Evolutionary conservation across 2,888 invertebrate species (phyloP).

Genomic region (Drosophila borealis): DNA sequence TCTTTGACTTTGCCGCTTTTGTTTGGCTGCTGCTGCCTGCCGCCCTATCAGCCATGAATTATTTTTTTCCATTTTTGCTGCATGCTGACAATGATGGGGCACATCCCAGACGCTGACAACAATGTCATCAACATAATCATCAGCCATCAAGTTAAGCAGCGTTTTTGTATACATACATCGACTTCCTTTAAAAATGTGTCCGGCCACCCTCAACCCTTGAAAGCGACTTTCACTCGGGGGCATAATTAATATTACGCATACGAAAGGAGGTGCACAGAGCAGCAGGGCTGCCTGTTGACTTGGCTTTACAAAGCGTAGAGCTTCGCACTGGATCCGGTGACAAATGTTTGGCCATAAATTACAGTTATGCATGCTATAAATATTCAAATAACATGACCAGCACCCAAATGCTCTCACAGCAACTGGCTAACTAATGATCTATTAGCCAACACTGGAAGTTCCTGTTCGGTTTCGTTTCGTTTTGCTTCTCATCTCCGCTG

Average conservation of each 20-base stretch:
- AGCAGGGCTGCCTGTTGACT: constrained; percentile 11
- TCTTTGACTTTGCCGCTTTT: constrained; percentile 74
- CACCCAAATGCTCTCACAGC: constrained; percentile 56
- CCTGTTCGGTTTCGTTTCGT: constrained; percentile 25
- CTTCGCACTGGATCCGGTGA: constrained; percentile 55
- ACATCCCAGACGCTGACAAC: constrained; percentile 54
- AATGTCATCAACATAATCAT: constrained; percentile 78
- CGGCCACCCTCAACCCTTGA: constrained; percentile 3
- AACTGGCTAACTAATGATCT: constrained; percentile 79
- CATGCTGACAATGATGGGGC: constrained; percentile 56
- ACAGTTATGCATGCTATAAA: constrained; percentile 82
- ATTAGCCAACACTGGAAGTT: constrained; percentile 59
- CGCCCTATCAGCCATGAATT: constrained; percentile 63
- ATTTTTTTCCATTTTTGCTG: constrained; percentile 58
- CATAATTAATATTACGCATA: constrained; percentile 69
- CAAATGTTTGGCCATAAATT: constrained; percentile 83
- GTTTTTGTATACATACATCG: constrained; percentile 22
- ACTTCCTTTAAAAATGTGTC: constrained; percentile 33
- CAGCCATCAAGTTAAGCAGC: constrained; percentile 54
- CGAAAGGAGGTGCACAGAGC: constrained; percentile 20
- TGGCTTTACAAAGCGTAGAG: constrained; percentile 27
- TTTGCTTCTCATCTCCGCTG: constrained; percentile 49
- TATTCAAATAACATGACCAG: constrained; percentile 73
- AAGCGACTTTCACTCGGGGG: constrained; percentile 12
- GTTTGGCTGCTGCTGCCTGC: constrained; percentile 50